phyloP scores from a whole-genome alignment of 2,888 invertebrate species.

The Cephus runcator region DNA sequence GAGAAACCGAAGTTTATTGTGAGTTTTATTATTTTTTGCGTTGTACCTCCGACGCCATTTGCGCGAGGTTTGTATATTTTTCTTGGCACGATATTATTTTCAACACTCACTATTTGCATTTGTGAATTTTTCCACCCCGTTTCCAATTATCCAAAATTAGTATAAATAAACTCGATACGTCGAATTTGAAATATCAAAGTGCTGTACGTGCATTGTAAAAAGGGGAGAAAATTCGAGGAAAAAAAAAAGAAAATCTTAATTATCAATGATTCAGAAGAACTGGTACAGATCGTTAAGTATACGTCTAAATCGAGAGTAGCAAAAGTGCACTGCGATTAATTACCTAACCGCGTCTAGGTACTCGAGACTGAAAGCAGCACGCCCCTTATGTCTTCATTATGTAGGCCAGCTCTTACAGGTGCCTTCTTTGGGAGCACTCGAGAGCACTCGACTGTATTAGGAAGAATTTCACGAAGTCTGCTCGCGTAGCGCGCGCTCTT shows the following conservation, averaged over 20 bases:
- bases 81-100: not conserved
- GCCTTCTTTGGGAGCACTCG: slow-evolving; percentile 45
- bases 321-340: slow-evolving; percentile 42
- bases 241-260: not conserved
- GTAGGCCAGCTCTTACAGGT: slow-evolving; percentile 54
- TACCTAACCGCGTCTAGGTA: slow-evolving; percentile 26
- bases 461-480: slow-evolving; percentile 47
- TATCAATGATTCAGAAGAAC: not conserved
- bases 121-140: not conserved
- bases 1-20: slow-evolving; percentile 1
- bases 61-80: not conserved
- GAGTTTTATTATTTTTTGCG: slow-evolving; percentile 7
- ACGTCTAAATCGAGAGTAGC: slow-evolving; percentile 26
- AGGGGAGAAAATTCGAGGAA: not conserved
- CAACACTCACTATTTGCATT: not conserved
- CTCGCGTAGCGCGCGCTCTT: slow-evolving; percentile 46
- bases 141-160: not conserved
- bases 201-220: not conserved
- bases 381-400: slow-evolving; percentile 54
- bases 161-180: not conserved
- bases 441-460: slow-evolving; percentile 41
- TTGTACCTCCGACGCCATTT: slow-evolving; percentile 7
- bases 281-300: not conserved
- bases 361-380: slow-evolving; percentile 25
- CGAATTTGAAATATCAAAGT: not conserved